phyloP scores from a whole-genome alignment of 2,113 vertebrate genomes.

The Micronycteris hirsuta region DNA sequence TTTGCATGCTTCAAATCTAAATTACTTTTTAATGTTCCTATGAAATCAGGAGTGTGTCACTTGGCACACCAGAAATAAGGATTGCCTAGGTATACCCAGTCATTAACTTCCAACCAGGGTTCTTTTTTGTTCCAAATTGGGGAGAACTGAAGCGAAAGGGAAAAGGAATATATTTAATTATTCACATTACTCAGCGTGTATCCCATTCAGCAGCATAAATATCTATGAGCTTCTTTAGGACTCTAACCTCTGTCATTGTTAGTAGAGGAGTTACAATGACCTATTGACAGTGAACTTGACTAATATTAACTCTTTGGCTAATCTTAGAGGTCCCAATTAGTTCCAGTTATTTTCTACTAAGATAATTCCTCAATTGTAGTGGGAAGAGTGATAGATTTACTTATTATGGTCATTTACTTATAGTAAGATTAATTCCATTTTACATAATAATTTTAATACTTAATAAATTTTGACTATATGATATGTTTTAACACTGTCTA shows the following conservation, averaged over 20 bases:
- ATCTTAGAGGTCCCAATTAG: not conserved
- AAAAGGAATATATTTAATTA: not conserved
- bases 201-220: not conserved
- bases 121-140: not conserved
- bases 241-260: not conserved
- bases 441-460: not conserved
- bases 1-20: not conserved
- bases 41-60: not conserved
- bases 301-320: not conserved
- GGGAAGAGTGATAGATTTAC: not conserved
- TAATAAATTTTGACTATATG: not conserved
- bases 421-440: constrained; percentile 26
- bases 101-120: not conserved
- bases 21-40: not conserved
- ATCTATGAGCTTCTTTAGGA: not conserved
- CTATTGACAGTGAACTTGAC: not conserved
- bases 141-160: not conserved
- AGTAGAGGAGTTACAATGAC: not conserved
- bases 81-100: not conserved
- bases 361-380: not conserved
- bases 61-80: not conserved
- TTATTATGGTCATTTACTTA: not conserved
- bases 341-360: not conserved
- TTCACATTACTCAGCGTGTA: not conserved
- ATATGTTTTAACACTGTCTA: not conserved